Evolutionary conservation across 1,140 invertebrate species (phyloP).

Genomic region (Drosophila bocki): DNA sequence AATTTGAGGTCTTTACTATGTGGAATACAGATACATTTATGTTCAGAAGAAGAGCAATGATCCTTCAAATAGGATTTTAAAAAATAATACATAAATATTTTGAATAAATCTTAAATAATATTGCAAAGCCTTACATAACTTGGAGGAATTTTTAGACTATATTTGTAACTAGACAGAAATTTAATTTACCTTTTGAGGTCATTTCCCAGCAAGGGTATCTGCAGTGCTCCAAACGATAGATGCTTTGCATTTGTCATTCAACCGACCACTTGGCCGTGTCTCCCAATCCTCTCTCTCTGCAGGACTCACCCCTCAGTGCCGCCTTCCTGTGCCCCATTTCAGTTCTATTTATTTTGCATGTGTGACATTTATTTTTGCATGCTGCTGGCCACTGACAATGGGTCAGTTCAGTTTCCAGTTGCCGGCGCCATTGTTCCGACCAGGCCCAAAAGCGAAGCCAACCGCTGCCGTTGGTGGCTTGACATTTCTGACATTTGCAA

Average conservation of each 20-base stretch:
- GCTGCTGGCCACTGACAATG: slow-evolving; percentile 55
- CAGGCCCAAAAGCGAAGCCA: slow-evolving; percentile 43
- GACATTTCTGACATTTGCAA: slow-evolving; percentile 80
- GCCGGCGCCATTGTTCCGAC: slow-evolving; percentile 40
- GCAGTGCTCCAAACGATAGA: slow-evolving; percentile 13
- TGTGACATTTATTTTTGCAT: slow-evolving; percentile 76
- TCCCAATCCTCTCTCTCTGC: neutral
- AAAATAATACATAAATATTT: too few species aligned
- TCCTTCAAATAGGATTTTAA: too few species aligned
- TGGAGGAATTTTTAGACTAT: neutral
- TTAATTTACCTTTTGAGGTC: neutral
- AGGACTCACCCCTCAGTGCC: neutral
- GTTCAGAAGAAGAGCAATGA: neutral
- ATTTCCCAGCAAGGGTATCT: slow-evolving; percentile 23
- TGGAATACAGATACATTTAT: neutral
- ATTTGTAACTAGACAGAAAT: neutral
- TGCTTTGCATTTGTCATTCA: slow-evolving; percentile 68
- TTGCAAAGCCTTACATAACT: neutral
- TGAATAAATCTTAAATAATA: too few species aligned
- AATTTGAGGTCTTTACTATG: slow-evolving; percentile 22
- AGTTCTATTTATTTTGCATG: slow-evolving; percentile 74
- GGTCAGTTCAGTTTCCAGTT: slow-evolving; percentile 32
- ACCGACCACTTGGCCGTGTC: slow-evolving; percentile 31
- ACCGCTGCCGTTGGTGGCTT: slow-evolving; percentile 69
- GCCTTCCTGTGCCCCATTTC: slow-evolving; percentile 57